Evolutionary conservation across 1,140 invertebrate genomes (phyloP), one percentile per base, ranked within the genome.

Genomic region (Tribolium castaneum): DNA sequence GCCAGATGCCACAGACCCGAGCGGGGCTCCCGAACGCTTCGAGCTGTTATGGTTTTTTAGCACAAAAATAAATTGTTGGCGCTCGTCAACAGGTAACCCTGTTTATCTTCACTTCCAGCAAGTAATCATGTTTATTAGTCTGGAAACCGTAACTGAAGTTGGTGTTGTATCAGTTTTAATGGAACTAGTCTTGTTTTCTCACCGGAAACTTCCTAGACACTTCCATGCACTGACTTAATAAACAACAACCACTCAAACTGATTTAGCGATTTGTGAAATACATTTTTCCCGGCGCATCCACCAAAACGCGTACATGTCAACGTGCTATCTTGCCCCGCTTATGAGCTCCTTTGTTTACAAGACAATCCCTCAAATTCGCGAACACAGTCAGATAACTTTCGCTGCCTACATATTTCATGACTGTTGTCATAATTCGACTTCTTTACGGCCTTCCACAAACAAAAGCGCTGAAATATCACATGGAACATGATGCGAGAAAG

Each of bases 321-420:
- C 25, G 25, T 30, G n/a, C 19, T 19, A 22, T 59, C 30, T 30
- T n/a, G 59, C 14, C 13, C 45, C 45, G 34, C 7, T 19, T 35
- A 35, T 35, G 25, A 34, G 25, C 5, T 22, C 25, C 59, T 13
- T 66, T 66, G 59, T 66, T 66, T 66, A 66, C 59, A 73, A 45
- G 76, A 30, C 76, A 30, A 78, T 74, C 35, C 49, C 73, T 78
- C 76, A 78, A 74, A 78, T 75, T 66, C 62, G 13, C 59, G 70
- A 25, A 45, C 45, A 50, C 19, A 52, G 12, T 66, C n/a, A 22
- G 62, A 77, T 77, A 78, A 78, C 70, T 78, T 78, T 72, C 39
- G 76, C 52, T 70, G 76, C 73, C 73, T 76, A 78, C 76, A 79
- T 79, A 79, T 79, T 79, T 79, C 74, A 79, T 59, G 73, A 74